Evolutionary conservation across 2,113 vertebrate genomes (phyloP), one percentile per base, ranked within the genome.

Genomic region (Eulemur macaco): DNA sequence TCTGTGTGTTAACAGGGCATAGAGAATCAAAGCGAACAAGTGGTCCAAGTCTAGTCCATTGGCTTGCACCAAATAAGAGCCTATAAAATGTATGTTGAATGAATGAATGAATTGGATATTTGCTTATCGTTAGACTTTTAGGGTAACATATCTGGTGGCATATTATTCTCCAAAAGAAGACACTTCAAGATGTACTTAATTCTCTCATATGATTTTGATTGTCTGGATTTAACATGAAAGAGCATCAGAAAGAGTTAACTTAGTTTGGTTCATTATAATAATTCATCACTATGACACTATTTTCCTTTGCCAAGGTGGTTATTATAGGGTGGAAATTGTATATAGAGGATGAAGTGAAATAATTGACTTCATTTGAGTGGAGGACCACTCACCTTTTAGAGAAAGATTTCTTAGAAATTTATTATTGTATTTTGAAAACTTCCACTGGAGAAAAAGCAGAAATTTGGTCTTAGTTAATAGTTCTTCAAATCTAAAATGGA

Each of bases 271-370:
- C 17, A 39, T 63, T 89, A 20, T 74, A 95, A 54, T 91, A 77
- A 77, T 71, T 96, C 5, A 68, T 69, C 13, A 54, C 17, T 69
- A 11, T 89, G 63, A 86, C 21, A 68, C 20, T 37, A 60, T 63
- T 95, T 94, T 89, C 47, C 68, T 91, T 96, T 92, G 39, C 47
- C 66, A 78, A 85, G 21, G 12, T 92, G 14, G 10, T 90, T 90
- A 86, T 81, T 96, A 84, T 86, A 76, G 34, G 39, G 56, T 27
- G 10, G 34, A 71, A 83, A 68, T 80, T 96, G 50, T 74, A 18
- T 74, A 76, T 68, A 56, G 31, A 74, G 37, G 29, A 74, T 47
- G 20, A 95, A 87, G 76, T 95, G 45, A 92, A 95, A 47, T 90
- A 95, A 90, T 78, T 92, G 50, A 81, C 10, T 82, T 97, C 54